Conservation (phyloP, 2,797 vertebrate species). For the Sibirionetta formosa region DNA sequence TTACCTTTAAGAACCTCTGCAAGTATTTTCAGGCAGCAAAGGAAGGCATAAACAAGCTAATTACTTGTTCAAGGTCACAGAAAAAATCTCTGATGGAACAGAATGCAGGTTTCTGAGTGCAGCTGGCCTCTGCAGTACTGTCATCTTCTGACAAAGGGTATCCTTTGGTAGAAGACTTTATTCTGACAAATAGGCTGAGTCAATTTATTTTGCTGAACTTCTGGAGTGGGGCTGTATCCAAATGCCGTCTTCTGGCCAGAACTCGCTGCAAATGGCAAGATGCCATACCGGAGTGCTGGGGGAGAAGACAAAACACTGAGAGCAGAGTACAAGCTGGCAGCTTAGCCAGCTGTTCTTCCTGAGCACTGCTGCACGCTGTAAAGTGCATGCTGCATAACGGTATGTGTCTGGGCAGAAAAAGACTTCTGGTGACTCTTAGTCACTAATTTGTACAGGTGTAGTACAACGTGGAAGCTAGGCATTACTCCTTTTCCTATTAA, state of each 20-base stretch:
- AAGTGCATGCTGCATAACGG: fast-evolving
- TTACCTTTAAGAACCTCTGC: not conserved
- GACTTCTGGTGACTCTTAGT: not conserved
- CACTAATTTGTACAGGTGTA: not conserved
- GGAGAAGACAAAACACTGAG: not conserved
- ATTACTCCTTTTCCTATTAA: not conserved
- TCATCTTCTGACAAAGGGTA: not conserved
- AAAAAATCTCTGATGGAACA: not conserved
- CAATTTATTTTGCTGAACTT: not conserved
- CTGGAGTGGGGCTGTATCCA: not conserved
- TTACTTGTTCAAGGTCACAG: conserved; percentile 23
- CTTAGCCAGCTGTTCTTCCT: not conserved
- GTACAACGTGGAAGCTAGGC: not conserved
- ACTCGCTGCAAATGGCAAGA: not conserved
- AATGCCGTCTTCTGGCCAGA: not conserved
- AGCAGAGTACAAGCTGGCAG: not conserved
- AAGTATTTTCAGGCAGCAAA: not conserved
- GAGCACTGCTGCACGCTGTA: not conserved
- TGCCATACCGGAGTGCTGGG: not conserved
- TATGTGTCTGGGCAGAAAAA: not conserved
- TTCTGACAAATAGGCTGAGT: not conserved
- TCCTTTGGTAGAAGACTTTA: not conserved
- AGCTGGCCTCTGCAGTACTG: not conserved
- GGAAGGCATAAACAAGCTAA: not conserved
- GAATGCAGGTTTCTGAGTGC: not conserved